A percentile compares a stretch with the other conserved stretches of the same genome.
These are phyloP conservation scores for Urophycis tenuis DNA, from an alignment of 2,797 vertebrate genomes.

Conservation along the genomic window DNA sequence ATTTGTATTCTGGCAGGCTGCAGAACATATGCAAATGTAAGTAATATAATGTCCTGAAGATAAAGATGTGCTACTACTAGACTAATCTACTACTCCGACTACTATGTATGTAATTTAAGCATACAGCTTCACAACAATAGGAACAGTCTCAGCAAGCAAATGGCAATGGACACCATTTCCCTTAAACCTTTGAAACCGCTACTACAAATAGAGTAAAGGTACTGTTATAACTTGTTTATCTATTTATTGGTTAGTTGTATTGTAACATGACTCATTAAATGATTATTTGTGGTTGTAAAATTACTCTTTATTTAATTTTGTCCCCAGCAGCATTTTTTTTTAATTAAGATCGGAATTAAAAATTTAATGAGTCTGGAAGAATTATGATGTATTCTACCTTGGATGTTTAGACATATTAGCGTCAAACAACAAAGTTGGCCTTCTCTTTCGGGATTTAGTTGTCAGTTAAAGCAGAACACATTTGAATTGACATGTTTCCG, in stretches of 20 bases:
- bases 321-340: background rate
- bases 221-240: constrained; percentile 36
- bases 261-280: constrained; percentile 18
- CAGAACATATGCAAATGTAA: background rate
- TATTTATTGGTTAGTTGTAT: constrained; percentile 33
- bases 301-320: background rate
- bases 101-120: constrained; percentile 1
- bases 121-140: constrained; percentile 9
- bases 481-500: background rate
- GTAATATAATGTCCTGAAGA: background rate
- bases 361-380: background rate
- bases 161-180: constrained; percentile 18
- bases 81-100: background rate
- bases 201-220: constrained; percentile 21
- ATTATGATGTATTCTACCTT: constrained; percentile 21
- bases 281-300: constrained; percentile 1
- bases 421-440: constrained; percentile 21
- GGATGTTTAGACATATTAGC: constrained; percentile 23
- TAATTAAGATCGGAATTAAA: background rate
- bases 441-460: constrained; percentile 10
- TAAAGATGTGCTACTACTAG: background rate
- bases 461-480: background rate
- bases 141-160: constrained; percentile 23
- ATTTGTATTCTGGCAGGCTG: background rate
- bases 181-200: constrained; percentile 19